Base-by-base conservation (phyloP, 2,888 invertebrate genomes). In the Homarus gammarus region DNA sequence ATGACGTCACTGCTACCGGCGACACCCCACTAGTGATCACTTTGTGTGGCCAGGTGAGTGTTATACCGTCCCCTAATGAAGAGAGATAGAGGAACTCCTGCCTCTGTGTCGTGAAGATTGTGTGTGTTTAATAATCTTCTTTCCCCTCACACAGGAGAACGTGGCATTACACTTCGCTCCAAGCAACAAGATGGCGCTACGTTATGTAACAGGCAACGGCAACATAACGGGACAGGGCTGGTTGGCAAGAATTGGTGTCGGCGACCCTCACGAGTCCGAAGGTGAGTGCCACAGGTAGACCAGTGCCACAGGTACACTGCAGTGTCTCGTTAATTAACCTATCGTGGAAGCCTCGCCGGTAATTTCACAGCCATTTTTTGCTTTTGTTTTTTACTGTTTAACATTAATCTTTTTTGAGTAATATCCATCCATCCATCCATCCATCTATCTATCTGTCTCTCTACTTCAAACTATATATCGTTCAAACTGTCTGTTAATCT, bases 141-240 rank as follows among this genome's bases (percentile, higher is more conserved):
- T 56, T 1, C 8, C 31, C 1, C 22, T 44, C 18, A 38, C 40
- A 36, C 61, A 68, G 44, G 61, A 89, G 81, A 33, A 85, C 15
- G 8, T 61, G 33, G 88, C 92, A 0, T 0, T 5, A 3, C 90
- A 84, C 81, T 12, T 90, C 27, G 64, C 87, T 2, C 87, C 70
- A 0, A 87, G 87, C 81, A 87, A 77, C 77, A 68, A 83, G 27
- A 49, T 87, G 81, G 79, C 56, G 15, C 0, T 92, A n/a, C 84
- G 90, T n/a, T 89, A 87, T 49, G 83, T 87, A 1, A 92, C 89
- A 0, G 90, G 89, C 33, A 5, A 40, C 27, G 51, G 72, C n/a
- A 56, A 78, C 38, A 49, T 89, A 18, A 83, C 87, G 0, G 90
- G 90, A 5, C 83, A 64, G 36, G 92, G 90, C 10, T 90, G 90